Percentiles rank a stretch among this genome's conserved stretches.
Evolutionary conservation across 92 coral and sea anemone genomes (phyloP).

Genomic region (Epizoanthus fatuus): DNA sequence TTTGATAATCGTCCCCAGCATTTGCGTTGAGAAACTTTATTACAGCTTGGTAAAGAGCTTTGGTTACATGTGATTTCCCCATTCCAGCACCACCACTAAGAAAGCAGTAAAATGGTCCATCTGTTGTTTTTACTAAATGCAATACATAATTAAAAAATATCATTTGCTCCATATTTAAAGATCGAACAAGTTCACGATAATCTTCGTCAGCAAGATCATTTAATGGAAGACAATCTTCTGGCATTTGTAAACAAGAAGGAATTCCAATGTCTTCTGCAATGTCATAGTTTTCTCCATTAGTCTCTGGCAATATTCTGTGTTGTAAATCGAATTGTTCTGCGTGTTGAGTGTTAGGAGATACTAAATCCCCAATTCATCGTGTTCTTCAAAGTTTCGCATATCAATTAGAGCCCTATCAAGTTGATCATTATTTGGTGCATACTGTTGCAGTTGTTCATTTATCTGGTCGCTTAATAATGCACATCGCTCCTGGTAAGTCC

Average conservation of each 20-base stretch:
- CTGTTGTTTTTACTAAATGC: no score
- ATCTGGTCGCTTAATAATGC: slow-evolving; percentile 12
- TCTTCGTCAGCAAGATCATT: slow-evolving; percentile 60
- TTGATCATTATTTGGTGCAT: slow-evolving; percentile 20
- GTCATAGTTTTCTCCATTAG: slow-evolving; percentile 25
- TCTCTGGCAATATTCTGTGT: background rate
- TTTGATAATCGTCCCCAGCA: no score
- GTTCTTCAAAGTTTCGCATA: slow-evolving; percentile 16
- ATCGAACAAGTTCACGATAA: slow-evolving; percentile 53
- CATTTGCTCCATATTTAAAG: slow-evolving; percentile 39
- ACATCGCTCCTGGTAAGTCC: slow-evolving; percentile 3
- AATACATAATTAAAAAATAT: slow-evolving; percentile 27
- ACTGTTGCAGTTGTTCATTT: slow-evolving; percentile 31
- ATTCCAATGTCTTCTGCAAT: slow-evolving; percentile 52
- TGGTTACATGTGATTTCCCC: no score
- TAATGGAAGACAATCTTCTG: background rate
- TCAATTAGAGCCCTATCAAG: no score
- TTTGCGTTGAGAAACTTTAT: no score
- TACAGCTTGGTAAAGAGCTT: no score
- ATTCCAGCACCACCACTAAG: no score
- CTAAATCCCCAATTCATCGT: slow-evolving; percentile 18
- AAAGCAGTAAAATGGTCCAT: no score
- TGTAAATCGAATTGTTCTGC: slow-evolving; percentile 20
- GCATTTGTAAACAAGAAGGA: background rate
- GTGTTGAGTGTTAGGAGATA: slow-evolving; percentile 44